Percentiles rank a stretch among this genome's conserved stretches.
These are phyloP conservation scores for Ormyrus pomaceus DNA, from an alignment of 2,888 invertebrate genomes.

Conservation along the genomic window DNA sequence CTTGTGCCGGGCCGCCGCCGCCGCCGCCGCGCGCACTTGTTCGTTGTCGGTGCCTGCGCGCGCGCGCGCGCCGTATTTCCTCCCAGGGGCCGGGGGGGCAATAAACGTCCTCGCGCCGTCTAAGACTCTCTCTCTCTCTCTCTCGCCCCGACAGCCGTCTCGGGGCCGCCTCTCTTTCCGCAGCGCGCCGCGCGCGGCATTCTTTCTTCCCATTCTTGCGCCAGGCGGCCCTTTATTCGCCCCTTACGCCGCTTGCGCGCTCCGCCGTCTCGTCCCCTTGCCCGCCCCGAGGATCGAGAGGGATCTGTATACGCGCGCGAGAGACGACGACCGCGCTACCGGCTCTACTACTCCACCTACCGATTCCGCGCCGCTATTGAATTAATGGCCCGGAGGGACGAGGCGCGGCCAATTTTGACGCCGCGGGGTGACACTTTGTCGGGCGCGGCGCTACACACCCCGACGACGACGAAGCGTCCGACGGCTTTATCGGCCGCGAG, in stretches of 20 bases:
- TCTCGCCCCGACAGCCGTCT: slow-evolving; percentile 40
- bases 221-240: background rate
- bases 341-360: slow-evolving; percentile 42
- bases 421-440: background rate
- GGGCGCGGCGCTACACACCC: too few species aligned
- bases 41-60: background rate
- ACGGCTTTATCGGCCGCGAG: too few species aligned
- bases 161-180: background rate
- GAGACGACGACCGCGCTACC: background rate
- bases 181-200: slow-evolving; percentile 33
- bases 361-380: slow-evolving; percentile 43
- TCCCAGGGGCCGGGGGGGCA: slow-evolving; percentile 16
- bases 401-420: too few species aligned
- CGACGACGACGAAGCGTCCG: too few species aligned
- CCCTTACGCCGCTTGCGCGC: background rate
- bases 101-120: slow-evolving; percentile 47
- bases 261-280: background rate
- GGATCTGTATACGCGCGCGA: background rate
- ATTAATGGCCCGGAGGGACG: background rate
- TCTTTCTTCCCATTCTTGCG: slow-evolving; percentile 44
- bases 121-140: slow-evolving; percentile 23
- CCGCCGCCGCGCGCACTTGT: slow-evolving; percentile 31
- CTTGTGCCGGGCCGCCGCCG: background rate
- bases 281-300: background rate
- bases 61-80: slow-evolving; percentile 40